Base-by-base conservation (phyloP, 2,888 invertebrate species). In the Scaptomyza parva region DNA sequence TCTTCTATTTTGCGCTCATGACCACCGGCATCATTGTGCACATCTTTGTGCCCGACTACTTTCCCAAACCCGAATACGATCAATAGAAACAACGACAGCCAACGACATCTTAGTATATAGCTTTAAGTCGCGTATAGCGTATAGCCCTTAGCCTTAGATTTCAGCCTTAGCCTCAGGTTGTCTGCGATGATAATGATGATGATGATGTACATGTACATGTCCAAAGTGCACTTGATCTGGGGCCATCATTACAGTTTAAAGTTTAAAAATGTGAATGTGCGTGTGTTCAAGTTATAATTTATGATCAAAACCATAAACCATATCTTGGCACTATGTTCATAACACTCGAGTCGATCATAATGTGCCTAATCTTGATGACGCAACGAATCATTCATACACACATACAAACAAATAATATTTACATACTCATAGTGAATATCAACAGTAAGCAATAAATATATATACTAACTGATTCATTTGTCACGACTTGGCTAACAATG, bases 21-120 rank as follows among this genome's bases (percentile, higher is more conserved):
- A 91, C 94, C 12, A 94, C 93, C 5, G 96, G 95, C 0, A 93
- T 97, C 45, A 91, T 95, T 0, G 95, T 96, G 91, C 96, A 97
- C 89, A 92, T 95, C 71, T 94, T 95, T 81, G 94, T 94, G 92
- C 93, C 93, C 0, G 91, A 91, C 24, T 93, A 93, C 83, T 94
- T 94, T 76, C 92, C 93, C 30, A 88, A 86, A 39, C 85, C 89
- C 69, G 89, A 89, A 60, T 90, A 79, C 62, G 80, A 88, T 2
- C 14, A n/a, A 33, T 7, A 1, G 33, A n/a, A 17, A 37, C 28
- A 22, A 7, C 8, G 17, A 26, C 18, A 14, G 45, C 9, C 44
- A 44, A 53, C 44, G n/a, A 53, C 52, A 45, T 47, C 57, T 52
- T 60, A n/a, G n/a, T n/a, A 35, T 26, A 26, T 30, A 81, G 60